Evolutionary conservation across 2,888 invertebrate species (phyloP).

Genomic region (Meteorus colon): DNA sequence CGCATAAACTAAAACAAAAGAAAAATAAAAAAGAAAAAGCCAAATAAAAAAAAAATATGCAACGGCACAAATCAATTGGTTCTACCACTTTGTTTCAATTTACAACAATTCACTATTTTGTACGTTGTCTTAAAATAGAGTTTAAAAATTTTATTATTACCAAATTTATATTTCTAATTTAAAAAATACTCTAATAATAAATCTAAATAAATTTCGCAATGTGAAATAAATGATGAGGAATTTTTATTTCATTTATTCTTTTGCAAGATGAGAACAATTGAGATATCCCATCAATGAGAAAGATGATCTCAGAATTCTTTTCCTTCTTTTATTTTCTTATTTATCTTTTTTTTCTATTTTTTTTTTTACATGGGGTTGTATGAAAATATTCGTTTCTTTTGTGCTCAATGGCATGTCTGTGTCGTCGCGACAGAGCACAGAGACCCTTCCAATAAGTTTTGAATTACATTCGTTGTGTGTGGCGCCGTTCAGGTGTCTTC

Average conservation of each 20-base stretch:
- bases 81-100: background rate
- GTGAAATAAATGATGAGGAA: too few species aligned
- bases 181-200: too few species aligned
- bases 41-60: background rate
- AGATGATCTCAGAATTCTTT: conserved; percentile 8
- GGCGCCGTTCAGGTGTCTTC: conserved; percentile 69
- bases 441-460: conserved; percentile 55
- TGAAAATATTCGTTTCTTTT: conserved; percentile 6
- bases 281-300: conserved; percentile 13
- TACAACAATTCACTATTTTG: too few species aligned
- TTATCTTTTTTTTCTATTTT: background rate
- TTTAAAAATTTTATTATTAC: too few species aligned
- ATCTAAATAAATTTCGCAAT: too few species aligned
- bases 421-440: conserved; percentile 6
- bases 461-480: conserved; percentile 71
- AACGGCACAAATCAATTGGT: background rate
- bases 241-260: too few species aligned
- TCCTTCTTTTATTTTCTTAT: background rate
- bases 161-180: too few species aligned
- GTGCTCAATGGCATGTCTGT: background rate
- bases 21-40: background rate
- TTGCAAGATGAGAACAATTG: background rate
- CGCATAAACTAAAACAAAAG: conserved; percentile 41
- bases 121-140: too few species aligned
- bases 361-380: background rate